Base-by-base conservation (phyloP, 2,113 vertebrate species). In the Hyperoodon ampullatus region DNA sequence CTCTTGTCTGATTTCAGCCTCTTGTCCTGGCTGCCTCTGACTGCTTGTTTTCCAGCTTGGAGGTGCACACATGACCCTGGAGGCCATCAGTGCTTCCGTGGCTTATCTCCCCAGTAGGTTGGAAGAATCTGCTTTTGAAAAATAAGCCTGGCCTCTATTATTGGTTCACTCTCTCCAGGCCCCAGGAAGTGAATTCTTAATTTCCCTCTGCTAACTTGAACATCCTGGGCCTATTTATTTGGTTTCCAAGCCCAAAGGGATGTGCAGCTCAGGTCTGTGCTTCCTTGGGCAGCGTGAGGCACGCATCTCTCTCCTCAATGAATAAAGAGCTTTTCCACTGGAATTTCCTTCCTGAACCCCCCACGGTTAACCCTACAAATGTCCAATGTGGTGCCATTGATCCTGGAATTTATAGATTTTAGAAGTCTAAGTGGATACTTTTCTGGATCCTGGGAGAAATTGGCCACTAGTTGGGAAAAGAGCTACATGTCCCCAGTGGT, bases 91-190 rank as follows among this genome's bases (percentile, higher is more conserved):
- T 24, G 50, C 77, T 86, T 87, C 42, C 28, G 1, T 85, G 71
- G 26, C 5, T 71, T 77, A 85, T 70, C 65, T 82, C 8, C 19
- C 30, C 33, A 24, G 7, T 70, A 7, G n/a, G 11, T 55, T 60
- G 70, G 88, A 82, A 96, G 55, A 71, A 89, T 28, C 58, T 84
- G 63, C 15, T 81, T 50, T 86, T 68, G 63, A 60, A 90, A 72
- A 61, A n/a, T 39, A 70, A 63, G 28, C 66, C 24, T 23, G 18
- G 6, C 35, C 53, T 81, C 55, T 91, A 8, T 81, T 39, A 58
- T 13, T 92, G 84, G 33, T 61, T 90, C 28, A 47, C 42, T 9
- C 30, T 39, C 21, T 77, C 83, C 3, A 47, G 42, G 39, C 16
- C 30, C 50, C 35, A 71, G 88, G 39, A 55, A 65, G 28, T 71